Percentiles rank a stretch among this genome's conserved stretches.
Evolutionary conservation across 2,113 vertebrate species (phyloP).

Genomic region (Dasyprocta punctata): DNA sequence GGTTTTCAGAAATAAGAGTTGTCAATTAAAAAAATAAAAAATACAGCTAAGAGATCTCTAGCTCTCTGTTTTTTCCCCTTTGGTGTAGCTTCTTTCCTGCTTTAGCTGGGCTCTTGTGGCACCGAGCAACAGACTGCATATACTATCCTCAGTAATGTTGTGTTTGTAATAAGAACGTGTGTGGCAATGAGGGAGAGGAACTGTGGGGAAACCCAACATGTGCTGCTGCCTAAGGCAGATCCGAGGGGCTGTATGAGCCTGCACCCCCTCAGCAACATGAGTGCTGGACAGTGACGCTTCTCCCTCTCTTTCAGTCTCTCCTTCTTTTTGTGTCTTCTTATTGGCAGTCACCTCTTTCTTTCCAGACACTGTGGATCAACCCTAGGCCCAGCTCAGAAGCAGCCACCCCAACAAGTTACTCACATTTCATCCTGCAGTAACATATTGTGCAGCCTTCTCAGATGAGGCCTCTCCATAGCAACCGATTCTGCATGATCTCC

Average conservation of each 20-base stretch:
- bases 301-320: not conserved
- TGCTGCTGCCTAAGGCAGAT: not conserved
- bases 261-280: not conserved
- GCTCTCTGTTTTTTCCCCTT: not conserved
- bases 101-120: not conserved
- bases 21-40: not conserved
- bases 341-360: not conserved
- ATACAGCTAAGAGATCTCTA: not conserved
- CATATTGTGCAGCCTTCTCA: not conserved
- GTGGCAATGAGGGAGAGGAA: not conserved
- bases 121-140: not conserved
- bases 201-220: not conserved
- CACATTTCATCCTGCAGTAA: not conserved
- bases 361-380: not conserved
- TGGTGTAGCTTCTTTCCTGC: not conserved
- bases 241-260: fast-evolving
- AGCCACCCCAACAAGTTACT: not conserved
- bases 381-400: not conserved
- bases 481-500: not conserved
- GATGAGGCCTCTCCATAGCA: constrained; percentile 57
- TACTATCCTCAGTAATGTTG: not conserved
- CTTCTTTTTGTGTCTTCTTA: not conserved
- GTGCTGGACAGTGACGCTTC: not conserved
- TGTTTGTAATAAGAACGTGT: not conserved
- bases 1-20: constrained; percentile 10